Evolutionary conservation across 2,113 vertebrate genomes (phyloP).

Genomic region (Pterocles gutturalis): DNA sequence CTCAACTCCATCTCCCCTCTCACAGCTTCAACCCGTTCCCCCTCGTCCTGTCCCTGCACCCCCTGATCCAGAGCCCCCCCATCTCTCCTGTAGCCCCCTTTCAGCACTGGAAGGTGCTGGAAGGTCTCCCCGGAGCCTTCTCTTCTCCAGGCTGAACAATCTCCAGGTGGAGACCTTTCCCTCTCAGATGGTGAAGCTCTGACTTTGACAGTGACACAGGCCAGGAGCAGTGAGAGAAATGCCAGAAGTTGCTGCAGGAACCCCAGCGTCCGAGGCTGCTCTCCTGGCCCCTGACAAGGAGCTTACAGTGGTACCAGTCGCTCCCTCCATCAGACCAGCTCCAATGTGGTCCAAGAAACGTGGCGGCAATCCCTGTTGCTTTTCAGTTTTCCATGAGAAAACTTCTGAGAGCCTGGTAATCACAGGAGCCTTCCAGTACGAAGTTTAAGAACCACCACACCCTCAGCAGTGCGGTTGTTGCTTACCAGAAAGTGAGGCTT

Average conservation of each 20-base stretch:
- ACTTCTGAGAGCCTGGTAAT: background rate
- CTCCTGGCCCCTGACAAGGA: background rate
- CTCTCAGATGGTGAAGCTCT: background rate
- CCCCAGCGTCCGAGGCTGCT: background rate
- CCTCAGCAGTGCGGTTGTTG: background rate
- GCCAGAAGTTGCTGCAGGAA: background rate
- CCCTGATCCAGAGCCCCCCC: too few species aligned
- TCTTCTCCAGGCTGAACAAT: background rate
- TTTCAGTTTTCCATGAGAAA: background rate
- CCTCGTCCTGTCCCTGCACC: too few species aligned
- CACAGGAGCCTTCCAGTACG: fast-evolving
- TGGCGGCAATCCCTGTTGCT: background rate
- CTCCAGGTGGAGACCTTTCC: background rate
- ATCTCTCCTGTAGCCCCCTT: too few species aligned
- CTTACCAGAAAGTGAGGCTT: background rate
- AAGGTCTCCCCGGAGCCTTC: too few species aligned
- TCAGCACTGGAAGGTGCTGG: too few species aligned
- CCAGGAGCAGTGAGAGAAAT: background rate
- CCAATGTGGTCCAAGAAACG: background rate
- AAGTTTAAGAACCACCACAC: background rate
- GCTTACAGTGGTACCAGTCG: background rate
- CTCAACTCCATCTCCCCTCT: too few species aligned
- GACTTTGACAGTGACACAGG: background rate
- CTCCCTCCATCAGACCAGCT: background rate
- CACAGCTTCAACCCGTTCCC: too few species aligned